phyloP scores from a whole-genome alignment of 2,888 invertebrate species.

The Cyaniris semiargus region DNA sequence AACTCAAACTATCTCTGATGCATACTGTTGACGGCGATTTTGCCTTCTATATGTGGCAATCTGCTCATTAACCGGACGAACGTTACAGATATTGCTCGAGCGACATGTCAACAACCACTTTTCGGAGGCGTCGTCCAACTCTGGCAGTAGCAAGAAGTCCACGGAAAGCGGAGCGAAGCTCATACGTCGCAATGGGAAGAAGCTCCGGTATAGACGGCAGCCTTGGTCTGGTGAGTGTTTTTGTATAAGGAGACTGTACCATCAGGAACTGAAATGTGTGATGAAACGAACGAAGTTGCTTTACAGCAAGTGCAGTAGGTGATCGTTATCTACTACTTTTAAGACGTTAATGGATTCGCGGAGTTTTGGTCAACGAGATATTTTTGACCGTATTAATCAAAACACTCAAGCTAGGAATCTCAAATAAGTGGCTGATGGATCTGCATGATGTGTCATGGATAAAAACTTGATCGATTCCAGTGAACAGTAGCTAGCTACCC shows the following conservation, averaged over 20 bases:
- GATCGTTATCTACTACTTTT: no score
- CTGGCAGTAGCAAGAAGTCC: constrained; percentile 84
- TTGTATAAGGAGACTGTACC: background rate
- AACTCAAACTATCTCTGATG: background rate
- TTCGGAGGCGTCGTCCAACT: constrained; percentile 81
- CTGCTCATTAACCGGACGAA: background rate
- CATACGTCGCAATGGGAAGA: constrained; percentile 92
- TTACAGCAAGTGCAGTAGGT: no score
- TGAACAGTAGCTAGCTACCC: no score
- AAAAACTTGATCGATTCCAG: no score
- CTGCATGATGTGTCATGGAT: no score
- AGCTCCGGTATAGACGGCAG: constrained; percentile 90
- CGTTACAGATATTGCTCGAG: constrained; percentile 88
- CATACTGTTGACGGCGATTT: background rate
- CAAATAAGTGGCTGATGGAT: no score
- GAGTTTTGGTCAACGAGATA: no score
- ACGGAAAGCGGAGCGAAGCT: constrained; percentile 87
- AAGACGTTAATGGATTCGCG: no score
- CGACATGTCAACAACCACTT: constrained; percentile 97
- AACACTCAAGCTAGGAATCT: no score
- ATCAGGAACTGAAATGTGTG: no score
- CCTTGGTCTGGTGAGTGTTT: constrained; percentile 90
- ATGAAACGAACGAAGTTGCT: no score
- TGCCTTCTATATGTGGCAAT: background rate
- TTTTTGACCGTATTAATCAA: no score